Evolutionary conservation across 2,888 invertebrate genomes (phyloP).

Genomic region (Melanchra persicariae): DNA sequence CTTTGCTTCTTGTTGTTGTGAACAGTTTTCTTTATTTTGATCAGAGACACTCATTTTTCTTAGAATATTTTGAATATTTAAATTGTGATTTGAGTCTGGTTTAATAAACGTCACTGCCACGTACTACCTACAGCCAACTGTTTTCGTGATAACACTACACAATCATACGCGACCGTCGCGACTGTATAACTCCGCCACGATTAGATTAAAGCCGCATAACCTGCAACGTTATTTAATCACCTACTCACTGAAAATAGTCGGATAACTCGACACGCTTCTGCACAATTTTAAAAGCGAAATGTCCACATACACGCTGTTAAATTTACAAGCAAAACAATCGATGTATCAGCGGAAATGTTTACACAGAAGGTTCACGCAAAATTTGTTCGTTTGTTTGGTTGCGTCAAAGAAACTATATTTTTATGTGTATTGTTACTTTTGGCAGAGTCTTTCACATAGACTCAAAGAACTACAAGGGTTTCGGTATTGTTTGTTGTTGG

Average conservation of each 20-base stretch:
- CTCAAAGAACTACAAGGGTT: not conserved
- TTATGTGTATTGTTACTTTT: not conserved
- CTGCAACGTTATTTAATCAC: slow-evolving; percentile 61
- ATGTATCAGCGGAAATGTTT: slow-evolving; percentile 78
- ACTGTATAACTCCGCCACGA: slow-evolving; percentile 70
- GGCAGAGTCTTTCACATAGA: not conserved
- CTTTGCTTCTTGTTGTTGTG: slow-evolving; percentile 64
- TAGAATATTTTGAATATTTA: slow-evolving; percentile 46
- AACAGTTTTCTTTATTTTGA: slow-evolving; percentile 63
- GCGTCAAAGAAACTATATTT: slow-evolving; percentile 38
- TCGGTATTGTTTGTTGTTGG: not conserved
- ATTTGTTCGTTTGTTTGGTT: slow-evolving; percentile 29
- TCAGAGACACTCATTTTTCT: slow-evolving; percentile 75
- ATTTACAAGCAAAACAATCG: slow-evolving; percentile 77
- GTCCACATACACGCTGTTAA: slow-evolving; percentile 63
- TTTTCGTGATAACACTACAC: slow-evolving; percentile 79
- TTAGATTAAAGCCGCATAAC: slow-evolving; percentile 70
- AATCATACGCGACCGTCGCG: slow-evolving; percentile 47
- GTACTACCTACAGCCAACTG: slow-evolving; percentile 81
- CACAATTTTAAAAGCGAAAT: slow-evolving; percentile 66
- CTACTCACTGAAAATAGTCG: slow-evolving; percentile 74
- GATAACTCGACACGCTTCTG: slow-evolving; percentile 71
- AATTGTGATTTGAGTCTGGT: slow-evolving; percentile 31
- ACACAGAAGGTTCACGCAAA: slow-evolving; percentile 73
- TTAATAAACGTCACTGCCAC: slow-evolving; percentile 79